Evolutionary conservation across 2,113 vertebrate genomes (phyloP), one percentile per base, ranked within the genome.

Genomic region (Pachypanchax playfairii): DNA sequence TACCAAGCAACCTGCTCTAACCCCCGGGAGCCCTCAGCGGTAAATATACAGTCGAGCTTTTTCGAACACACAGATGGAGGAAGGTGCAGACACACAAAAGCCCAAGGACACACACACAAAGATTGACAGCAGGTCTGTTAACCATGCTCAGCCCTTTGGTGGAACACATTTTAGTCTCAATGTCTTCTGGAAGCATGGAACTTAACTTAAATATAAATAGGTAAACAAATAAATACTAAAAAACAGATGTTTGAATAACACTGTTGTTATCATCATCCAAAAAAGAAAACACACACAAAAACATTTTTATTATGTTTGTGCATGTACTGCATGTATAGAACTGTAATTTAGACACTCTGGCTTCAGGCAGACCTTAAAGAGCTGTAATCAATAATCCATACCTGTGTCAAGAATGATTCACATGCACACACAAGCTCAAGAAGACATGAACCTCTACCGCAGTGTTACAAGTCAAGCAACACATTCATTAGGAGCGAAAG

Each of bases 331-430:
- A n/a, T n/a, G n/a, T n/a, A n/a, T n/a, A n/a, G n/a, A n/a, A 31
- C 25, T 29, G 61, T 80, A 81, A 87, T 83, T 84, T 80, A 87
- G 54, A 42, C 53, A 44, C 54, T 64, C 29, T 65, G 59, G 61
- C 51, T 64, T 47, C 47, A 73, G 74, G 57, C 64, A 78, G 59
- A 52, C 76, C 71, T 83, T 90, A 87, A 87, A 86, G 64, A 78
- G 82, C 50, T 51, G 48, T 74, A 82, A 88, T 89, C 85, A 90
- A 86, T 88, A 85, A 89, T 81, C 87, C 63, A 88, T 87, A 87
- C 73, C 59, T 69, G 53, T 80, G 83, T 82, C 65, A 80, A 24
- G 20, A 72, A 65, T 75, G 39, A 42, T 31, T 52, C 7, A 31
- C 15, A 13, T 39, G 25, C 35, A 60, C 38, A 20, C 52, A 48